Evolutionary conservation across 2,797 vertebrate genomes (phyloP), one percentile per base, ranked within the genome.

Genomic region (Anolis apletophallus): DNA sequence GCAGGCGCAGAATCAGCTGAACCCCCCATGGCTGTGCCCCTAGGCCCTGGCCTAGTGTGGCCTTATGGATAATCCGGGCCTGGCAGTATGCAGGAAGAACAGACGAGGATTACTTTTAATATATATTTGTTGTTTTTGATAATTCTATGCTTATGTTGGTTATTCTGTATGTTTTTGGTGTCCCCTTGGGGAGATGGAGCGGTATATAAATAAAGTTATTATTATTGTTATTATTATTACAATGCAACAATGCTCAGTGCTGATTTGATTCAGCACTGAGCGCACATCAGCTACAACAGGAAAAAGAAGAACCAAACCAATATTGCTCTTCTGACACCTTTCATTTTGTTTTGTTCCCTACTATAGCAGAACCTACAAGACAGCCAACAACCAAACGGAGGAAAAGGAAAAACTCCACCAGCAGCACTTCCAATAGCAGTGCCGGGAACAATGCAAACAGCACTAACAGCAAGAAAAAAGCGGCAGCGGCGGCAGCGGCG

Each of bases 341-440:
- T 88, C 19, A 6, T 90, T 46, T 92, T 89, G 54, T 90, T 93
- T 92, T 94, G 73, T 87, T 91, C 84, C 84, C 84, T 83, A 91
- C 86, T 95, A 96, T 97, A 98, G 98, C 98, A 97, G 99, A 99
- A 97, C 98, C 98, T 83, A 98, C 98, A 96, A 97, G 98, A 97
- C 98, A 98, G 96, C 98, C 98, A 0, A 98, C 98, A 89, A 98
- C 98, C 80, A 99, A 99, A 96, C 97, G 99, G 97, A 98, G 99
- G 93, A 99, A 99, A 98, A 97, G 99, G 95, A 99, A 99, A 98
- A 99, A 99, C 95, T 99, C 99, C 0, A 98, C 98, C 77, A 98
- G 98, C 97, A 99, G 98, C 94, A 98, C 98, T 61, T 98, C 97
- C 94, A 99, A 99, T 96, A 99, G 98, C 96, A 98, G 97, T 89